Evolutionary conservation across 2,113 vertebrate species (phyloP).

Genomic region (Solenodon paradoxus): DNA sequence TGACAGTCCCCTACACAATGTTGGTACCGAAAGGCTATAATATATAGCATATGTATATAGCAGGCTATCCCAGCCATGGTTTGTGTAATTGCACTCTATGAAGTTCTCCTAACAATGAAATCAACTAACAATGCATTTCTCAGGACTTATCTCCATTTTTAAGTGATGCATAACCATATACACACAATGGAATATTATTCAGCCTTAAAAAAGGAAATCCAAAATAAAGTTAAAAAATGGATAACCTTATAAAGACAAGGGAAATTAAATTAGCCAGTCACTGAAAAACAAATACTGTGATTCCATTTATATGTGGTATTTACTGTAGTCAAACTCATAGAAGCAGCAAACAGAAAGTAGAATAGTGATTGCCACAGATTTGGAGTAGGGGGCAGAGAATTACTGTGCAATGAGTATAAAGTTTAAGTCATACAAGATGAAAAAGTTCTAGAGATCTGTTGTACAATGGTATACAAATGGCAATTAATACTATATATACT

Average conservation of each 20-base stretch:
- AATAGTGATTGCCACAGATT: background rate
- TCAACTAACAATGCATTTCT: too few relatives aligned
- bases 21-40: too few relatives aligned
- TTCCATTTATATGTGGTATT: background rate
- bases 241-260: background rate
- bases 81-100: too few relatives aligned
- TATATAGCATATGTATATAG: too few relatives aligned
- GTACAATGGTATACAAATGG: background rate
- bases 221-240: background rate
- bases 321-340: background rate
- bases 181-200: too few relatives aligned
- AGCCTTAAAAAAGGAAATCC: background rate
- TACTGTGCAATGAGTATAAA: background rate
- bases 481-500: background rate
- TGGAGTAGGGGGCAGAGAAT: background rate
- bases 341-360: background rate
- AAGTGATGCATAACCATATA: too few relatives aligned
- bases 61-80: too few relatives aligned
- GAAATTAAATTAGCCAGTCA: background rate
- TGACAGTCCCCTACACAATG: too few relatives aligned
- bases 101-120: too few relatives aligned
- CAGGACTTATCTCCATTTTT: too few relatives aligned
- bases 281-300: background rate
- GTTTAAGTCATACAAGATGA: background rate
- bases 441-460: background rate